Base-by-base conservation (phyloP, 2,888 invertebrate species). In the Julus scanicus region DNA sequence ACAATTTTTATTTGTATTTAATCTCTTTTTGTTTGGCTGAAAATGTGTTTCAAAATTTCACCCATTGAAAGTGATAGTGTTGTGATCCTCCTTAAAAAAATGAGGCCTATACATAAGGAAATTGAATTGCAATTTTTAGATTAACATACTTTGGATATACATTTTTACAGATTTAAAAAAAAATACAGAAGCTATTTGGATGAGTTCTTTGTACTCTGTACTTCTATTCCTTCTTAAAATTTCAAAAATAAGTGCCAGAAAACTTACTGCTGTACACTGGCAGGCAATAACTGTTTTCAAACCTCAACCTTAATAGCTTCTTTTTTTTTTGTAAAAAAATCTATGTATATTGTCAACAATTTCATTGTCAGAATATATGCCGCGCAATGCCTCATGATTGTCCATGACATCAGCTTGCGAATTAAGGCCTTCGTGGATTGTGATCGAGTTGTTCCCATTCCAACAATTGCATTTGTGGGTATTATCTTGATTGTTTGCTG, bases 381-480 rank as follows among this genome's bases (percentile, higher is more conserved):
- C 71, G 29, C 71, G 71, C 71, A 29, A 9, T 71, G 71, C 80
- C 29, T 80, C 15, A 37, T 80, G 71, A 11, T 11, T 29, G 80
- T 13, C 11, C 80, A 80, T 80, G 80, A 80, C 80, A 80, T 15
- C 80, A 80, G 9, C 37, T 37, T 15, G 71, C 20, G 71, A 71
- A 71, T 71, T 20, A 71, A 29, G 29, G 71, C 71, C 29, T 71
- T 71, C 71, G 11, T 71, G 71, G 71, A 71, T 39, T 29, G 37
- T 29, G 80, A 80, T 71, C 71, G 71, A 71, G 71, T 71, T 71
- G 71, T 71, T 71, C 71, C 29, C 71, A 71, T 80, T 80, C 37
- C 80, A 39, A 80, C 29, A 29, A 80, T 80, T 80, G 13, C 29
- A 39, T 39, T 13, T 37, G 13, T 39, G 37, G 29, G 29, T 37